Conservation (phyloP, 2,113 vertebrate genomes). For the Microcebus murinus region DNA sequence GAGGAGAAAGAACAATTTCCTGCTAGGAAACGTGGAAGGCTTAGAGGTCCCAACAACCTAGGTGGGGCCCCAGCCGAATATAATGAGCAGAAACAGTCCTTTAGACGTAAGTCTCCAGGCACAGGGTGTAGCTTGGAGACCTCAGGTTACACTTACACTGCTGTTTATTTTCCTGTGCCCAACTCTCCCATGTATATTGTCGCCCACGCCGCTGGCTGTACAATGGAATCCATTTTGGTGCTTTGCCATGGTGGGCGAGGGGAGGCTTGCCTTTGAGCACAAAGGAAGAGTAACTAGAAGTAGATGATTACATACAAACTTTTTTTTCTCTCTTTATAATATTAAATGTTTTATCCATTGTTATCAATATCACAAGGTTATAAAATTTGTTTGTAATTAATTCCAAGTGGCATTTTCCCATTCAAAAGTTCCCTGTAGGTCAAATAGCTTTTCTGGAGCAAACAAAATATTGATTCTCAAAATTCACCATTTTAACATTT, state of each 20-base stretch:
- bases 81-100: neutral
- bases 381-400: slow-evolving; percentile 13
- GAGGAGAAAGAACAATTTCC: slow-evolving; percentile 55
- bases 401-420: neutral
- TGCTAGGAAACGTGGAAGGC: neutral
- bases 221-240: neutral
- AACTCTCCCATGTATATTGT: neutral
- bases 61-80: neutral
- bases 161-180: neutral
- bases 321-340: neutral
- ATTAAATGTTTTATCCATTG: neutral
- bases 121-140: neutral
- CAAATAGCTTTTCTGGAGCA: neutral
- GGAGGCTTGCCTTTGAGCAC: neutral
- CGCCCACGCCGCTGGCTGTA: neutral
- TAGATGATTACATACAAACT: neutral
- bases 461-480: neutral
- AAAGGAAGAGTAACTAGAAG: neutral
- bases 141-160: neutral
- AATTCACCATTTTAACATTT: neutral
- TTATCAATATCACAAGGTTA: neutral
- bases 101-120: neutral
- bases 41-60: neutral
- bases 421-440: neutral
- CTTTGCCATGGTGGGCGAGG: neutral